Percentiles rank a stretch among this genome's conserved stretches.
These are phyloP conservation scores for Hyphantria cunea DNA, from an alignment of 1,140 invertebrate species.

Conservation along the genomic window DNA sequence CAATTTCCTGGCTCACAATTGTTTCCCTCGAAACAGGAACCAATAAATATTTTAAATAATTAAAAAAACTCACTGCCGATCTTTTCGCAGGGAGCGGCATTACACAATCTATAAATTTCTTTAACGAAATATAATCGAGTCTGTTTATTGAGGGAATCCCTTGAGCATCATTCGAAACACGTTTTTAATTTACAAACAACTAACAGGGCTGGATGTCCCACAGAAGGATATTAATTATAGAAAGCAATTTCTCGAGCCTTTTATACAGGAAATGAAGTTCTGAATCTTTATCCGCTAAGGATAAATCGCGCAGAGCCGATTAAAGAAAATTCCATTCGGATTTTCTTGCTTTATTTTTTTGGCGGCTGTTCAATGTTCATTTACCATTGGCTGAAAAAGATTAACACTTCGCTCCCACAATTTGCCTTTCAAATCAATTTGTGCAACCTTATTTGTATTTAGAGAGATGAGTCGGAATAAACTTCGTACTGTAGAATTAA, in stretches of 20 bases:
- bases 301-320: conserved; percentile 33
- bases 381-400: conserved; percentile 13
- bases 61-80: conserved; percentile 15
- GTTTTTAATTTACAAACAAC: conserved; percentile 60
- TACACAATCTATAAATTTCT: conserved; percentile 25
- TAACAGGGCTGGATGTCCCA: conserved; percentile 34
- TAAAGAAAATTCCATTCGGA: conserved; percentile 23
- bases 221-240: conserved; percentile 27
- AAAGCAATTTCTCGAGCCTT: conserved; percentile 25
- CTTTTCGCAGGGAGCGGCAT: conserved; percentile 5
- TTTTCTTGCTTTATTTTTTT: conserved; percentile 4
- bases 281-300: conserved; percentile 34
- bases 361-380: conserved; percentile 18
- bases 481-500: background rate
- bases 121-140: conserved; percentile 26
- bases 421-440: conserved; percentile 18
- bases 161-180: conserved; percentile 36
- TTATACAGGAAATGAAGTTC: conserved; percentile 38
- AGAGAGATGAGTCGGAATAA: background rate
- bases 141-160: conserved; percentile 36
- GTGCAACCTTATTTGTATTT: conserved; percentile 8
- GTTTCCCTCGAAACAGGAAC: conserved; percentile 15
- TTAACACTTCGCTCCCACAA: conserved; percentile 17
- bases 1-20: conserved; percentile 18
- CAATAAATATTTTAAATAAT: conserved; percentile 29